phyloP scores from a whole-genome alignment of 2,888 invertebrate genomes.

The Xylota segnis region DNA sequence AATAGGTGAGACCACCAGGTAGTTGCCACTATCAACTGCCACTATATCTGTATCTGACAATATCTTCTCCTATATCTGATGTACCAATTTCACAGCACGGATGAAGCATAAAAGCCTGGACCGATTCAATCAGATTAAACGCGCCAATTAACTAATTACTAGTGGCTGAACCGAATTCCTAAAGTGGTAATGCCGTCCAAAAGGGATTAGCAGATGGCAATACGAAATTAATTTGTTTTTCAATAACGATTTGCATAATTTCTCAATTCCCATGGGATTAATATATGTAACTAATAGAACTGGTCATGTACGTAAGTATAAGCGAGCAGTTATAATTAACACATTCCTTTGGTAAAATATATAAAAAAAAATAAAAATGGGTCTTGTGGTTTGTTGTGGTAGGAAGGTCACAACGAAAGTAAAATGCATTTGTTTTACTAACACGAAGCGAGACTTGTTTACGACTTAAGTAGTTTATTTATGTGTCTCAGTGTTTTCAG shows the following conservation, averaged over 20 bases:
- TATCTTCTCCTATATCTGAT: constrained; percentile 58
- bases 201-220: constrained; percentile 41
- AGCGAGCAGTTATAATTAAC: constrained; percentile 44
- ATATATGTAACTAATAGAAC: constrained; percentile 34
- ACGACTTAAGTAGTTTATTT: neutral
- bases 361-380: neutral
- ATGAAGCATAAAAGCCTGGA: constrained; percentile 14
- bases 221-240: constrained; percentile 60
- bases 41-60: constrained; percentile 7
- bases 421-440: neutral
- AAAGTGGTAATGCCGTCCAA: constrained; percentile 47
- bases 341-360: constrained; percentile 35
- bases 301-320: constrained; percentile 24
- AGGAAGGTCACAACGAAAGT: neutral
- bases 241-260: constrained; percentile 59
- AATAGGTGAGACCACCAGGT: constrained; percentile 74
- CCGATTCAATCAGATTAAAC: constrained; percentile 70
- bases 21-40: constrained; percentile 53
- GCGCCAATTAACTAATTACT: constrained; percentile 60
- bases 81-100: constrained; percentile 71
- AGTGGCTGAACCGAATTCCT: constrained; percentile 57
- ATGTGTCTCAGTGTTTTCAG: no score
- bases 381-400: neutral
- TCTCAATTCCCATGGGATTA: constrained; percentile 58
- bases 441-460: neutral